Percentiles rank a stretch among this genome's conserved stretches.
Conservation (phyloP, 2,113 vertebrate genomes). For the Gracilinanus agilis region DNA sequence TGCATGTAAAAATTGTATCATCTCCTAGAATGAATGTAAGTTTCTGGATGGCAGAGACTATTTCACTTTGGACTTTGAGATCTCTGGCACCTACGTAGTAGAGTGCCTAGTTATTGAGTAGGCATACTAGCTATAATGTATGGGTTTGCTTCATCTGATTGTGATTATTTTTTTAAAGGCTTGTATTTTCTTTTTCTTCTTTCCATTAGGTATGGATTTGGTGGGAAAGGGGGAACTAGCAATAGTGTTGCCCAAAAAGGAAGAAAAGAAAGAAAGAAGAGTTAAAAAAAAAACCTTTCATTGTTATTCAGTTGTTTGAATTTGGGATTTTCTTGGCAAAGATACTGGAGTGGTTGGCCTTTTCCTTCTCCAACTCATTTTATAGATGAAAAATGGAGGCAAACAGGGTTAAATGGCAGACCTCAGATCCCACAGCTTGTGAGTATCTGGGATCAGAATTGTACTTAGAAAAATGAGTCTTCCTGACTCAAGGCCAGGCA, state of each 20-base stretch:
- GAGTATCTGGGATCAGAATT: background rate
- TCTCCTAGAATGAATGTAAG: background rate
- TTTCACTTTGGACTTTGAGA: background rate
- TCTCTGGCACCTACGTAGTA: background rate
- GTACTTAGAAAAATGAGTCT: background rate
- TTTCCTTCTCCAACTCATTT: background rate
- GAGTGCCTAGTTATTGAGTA: background rate
- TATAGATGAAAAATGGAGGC: background rate
- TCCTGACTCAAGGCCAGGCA: background rate
- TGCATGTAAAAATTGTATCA: background rate
- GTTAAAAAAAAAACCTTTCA: background rate
- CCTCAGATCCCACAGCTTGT: background rate
- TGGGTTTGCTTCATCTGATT: background rate
- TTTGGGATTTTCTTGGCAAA: background rate
- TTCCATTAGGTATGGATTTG: background rate
- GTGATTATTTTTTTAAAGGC: background rate
- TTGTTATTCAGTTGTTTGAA: background rate
- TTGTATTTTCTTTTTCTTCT: background rate
- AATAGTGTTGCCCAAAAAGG: background rate
- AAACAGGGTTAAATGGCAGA: background rate
- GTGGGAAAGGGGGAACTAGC: background rate
- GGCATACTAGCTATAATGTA: background rate
- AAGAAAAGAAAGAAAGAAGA: background rate
- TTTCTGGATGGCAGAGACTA: background rate
- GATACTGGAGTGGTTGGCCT: background rate